Evolutionary conservation across 2,797 vertebrate genomes (phyloP).

Genomic region (Cynodonichthys magdalenae): DNA sequence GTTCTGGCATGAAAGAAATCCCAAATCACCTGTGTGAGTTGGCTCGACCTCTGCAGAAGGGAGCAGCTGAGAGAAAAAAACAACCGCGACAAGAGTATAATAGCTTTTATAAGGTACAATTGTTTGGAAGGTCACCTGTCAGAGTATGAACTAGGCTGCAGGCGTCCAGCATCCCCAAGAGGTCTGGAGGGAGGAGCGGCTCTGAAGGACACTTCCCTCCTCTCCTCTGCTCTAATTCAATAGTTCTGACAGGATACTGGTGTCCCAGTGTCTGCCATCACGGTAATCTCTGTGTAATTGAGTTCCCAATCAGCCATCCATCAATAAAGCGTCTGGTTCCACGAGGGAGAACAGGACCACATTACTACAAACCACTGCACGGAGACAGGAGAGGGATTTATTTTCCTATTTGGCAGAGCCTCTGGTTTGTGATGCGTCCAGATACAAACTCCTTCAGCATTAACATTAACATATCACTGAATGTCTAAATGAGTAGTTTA

Average conservation of each 20-base stretch:
- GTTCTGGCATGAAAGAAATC: too few relatives aligned
- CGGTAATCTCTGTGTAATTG: conserved; percentile 86
- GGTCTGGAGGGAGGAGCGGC: conserved; percentile 55
- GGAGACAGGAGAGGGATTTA: conserved; percentile 61
- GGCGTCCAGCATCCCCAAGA: conserved; percentile 66
- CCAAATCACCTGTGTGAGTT: too few relatives aligned
- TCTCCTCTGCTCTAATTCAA: conserved; percentile 80
- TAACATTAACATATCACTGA: conserved; percentile 21
- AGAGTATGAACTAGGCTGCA: conserved; percentile 68
- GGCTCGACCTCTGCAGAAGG: too few relatives aligned
- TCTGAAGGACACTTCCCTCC: conserved; percentile 81
- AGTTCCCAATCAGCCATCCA: conserved; percentile 85
- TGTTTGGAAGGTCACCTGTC: conserved; percentile 72
- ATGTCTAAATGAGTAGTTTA: background rate
- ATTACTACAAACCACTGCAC: conserved; percentile 37
- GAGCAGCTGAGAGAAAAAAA: too few relatives aligned
- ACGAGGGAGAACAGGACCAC: conserved; percentile 63
- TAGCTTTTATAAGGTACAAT: conserved; percentile 44
- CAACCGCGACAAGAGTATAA: too few relatives aligned
- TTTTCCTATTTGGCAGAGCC: conserved; percentile 34
- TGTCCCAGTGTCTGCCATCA: conserved; percentile 76
- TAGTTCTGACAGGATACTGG: conserved; percentile 76
- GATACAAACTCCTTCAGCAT: conserved; percentile 23
- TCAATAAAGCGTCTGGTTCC: conserved; percentile 85
- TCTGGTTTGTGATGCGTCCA: conserved; percentile 22